Evolutionary conservation across 1,140 invertebrate species (phyloP).

Genomic region (Aradophagus sp.): DNA sequence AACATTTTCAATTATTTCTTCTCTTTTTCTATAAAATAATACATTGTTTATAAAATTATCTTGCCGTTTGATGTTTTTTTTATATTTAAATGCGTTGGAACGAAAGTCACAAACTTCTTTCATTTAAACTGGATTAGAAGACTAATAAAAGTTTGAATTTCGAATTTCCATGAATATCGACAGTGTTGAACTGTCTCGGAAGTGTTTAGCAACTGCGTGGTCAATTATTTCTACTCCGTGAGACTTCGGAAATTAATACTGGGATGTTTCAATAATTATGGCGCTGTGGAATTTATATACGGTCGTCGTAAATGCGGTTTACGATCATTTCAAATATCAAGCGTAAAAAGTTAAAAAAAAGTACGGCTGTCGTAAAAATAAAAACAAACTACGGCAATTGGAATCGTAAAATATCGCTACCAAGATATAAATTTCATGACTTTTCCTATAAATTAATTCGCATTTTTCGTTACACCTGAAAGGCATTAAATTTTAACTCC

Average conservation of each 20-base stretch:
- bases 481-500: too few relatives aligned
- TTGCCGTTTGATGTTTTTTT: too few relatives aligned
- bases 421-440: conserved; percentile 25
- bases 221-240: conserved; percentile 1
- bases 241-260: conserved; percentile 15
- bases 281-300: conserved; percentile 21
- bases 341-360: conserved; percentile 30
- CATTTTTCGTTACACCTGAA: too few relatives aligned
- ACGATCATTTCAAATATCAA: conserved; percentile 24
- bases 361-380: conserved; percentile 31
- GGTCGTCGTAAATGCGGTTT: conserved; percentile 8
- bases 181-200: conserved; percentile 6
- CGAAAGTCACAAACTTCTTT: too few relatives aligned
- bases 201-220: not conserved
- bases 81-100: too few relatives aligned
- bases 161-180: too few relatives aligned
- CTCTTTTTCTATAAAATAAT: too few relatives aligned
- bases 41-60: too few relatives aligned
- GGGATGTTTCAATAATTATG: conserved; percentile 14
- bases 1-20: conserved; percentile 21
- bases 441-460: conserved; percentile 11
- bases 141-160: too few relatives aligned
- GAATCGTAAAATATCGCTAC: conserved; percentile 40
- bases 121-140: too few relatives aligned
- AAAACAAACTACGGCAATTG: conserved; percentile 38